Conservation (phyloP, 2,113 vertebrate species). For the Neotragus pygmaeus region DNA sequence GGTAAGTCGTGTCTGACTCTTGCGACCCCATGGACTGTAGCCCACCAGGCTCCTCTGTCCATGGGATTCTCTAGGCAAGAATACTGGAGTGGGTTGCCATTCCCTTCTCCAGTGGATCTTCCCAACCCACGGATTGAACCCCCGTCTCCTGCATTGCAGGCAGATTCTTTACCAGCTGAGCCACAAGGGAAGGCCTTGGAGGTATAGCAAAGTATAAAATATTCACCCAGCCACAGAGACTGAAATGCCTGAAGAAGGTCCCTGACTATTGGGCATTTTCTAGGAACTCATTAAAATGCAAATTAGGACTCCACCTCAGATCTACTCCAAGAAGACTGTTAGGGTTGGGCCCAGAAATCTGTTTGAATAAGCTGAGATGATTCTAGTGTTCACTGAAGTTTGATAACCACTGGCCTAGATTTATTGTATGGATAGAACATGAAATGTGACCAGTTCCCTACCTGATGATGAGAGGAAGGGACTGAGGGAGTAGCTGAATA, state of each 20-base stretch:
- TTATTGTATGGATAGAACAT: background rate
- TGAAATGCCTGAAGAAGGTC: background rate
- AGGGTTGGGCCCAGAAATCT: background rate
- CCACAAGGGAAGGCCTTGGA: background rate
- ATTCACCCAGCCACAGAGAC: background rate
- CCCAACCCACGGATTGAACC: background rate
- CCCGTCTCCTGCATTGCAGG: background rate
- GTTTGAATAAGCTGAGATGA: background rate
- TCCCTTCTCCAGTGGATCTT: background rate
- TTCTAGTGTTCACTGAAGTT: background rate
- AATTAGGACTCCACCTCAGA: background rate
- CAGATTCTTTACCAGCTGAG: background rate
- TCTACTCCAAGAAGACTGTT: background rate
- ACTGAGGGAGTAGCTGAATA: no score
- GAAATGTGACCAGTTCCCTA: background rate
- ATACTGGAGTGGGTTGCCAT: background rate
- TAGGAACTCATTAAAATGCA: conserved; percentile 14
- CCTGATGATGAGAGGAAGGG: background rate
- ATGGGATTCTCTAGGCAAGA: background rate
- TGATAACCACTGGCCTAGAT: background rate
- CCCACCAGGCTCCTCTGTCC: background rate
- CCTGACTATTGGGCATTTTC: background rate
- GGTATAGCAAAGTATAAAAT: background rate
- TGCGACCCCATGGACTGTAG: background rate
- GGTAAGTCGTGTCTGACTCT: background rate